Base-by-base conservation (phyloP, 2,888 invertebrate species). In the Leucania comma region DNA sequence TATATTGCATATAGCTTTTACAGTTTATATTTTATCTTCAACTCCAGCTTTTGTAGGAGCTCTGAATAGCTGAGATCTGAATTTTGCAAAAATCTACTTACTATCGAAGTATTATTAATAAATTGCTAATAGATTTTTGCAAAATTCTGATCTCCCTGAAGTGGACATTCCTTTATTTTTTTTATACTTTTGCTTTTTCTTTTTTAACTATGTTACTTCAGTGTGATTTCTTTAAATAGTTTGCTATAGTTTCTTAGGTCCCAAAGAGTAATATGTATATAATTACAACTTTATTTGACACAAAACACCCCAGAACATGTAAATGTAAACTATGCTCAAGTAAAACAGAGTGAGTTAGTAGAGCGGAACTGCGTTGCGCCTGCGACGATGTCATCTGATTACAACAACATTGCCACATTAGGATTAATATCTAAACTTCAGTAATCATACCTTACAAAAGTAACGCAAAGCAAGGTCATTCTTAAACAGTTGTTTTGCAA, bases 351-450 rank as follows among this genome's bases (percentile, higher is more conserved):
- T 78, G 71, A 76, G 76, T 93, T 92, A 94, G 88, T 92, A 95
- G 95, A 95, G 95, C 95, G 86, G 85, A 91, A 91, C 93, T 79
- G 26, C 58, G 79, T 90, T 88, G 88, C 88, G 85, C 82, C 78
- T 71, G 81, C 86, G 83, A 84, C 88, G 91, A 88, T 91, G 92
- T 92, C 92, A 86, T 88, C 84, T 83, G 70, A 75, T 91, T 90
- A 83, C 91, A 80, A 88, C 88, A 91, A 68, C 67, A 68, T 90
- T 90, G 87, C 93, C 81, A 88, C 92, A 92, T 88, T 82, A 86
- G 92, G 91, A 93, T 93, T 93, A 92, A 92, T 93, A 93, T 93
- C 93, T 91, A 86, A 90, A 89, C 90, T 91, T 90, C 90, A 89
- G 92, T 92, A 91, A 90, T 88, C 88, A 88, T 68, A 83, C 72